These are phyloP conservation scores for Frieseomelitta varia DNA, from an alignment of 1,140 invertebrate species.

Conservation along the genomic window DNA sequence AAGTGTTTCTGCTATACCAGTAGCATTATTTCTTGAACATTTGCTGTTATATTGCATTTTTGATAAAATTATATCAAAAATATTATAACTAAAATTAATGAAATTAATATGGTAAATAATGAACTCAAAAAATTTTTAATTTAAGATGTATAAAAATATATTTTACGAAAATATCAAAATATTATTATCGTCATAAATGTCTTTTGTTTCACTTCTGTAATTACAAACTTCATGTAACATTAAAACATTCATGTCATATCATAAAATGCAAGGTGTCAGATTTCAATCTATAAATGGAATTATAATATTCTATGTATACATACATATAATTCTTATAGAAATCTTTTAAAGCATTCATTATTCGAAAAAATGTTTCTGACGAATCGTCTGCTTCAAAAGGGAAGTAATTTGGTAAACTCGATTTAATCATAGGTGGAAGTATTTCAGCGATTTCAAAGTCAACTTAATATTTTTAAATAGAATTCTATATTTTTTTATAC, in stretches of 20 bases:
- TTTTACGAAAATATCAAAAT: not conserved
- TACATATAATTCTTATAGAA: no score
- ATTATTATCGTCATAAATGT: not conserved
- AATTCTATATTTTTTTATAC: no score
- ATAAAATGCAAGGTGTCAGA: not conserved
- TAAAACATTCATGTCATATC: not conserved
- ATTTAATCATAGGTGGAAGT: no score
- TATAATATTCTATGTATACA: no score
- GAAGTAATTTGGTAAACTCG: no score
- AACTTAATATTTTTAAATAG: no score
- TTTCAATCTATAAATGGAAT: no score
- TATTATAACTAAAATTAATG: not conserved
- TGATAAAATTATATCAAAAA: not conserved
- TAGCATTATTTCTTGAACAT: slow-evolving; percentile 71
- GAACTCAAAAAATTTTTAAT: slow-evolving; percentile 1
- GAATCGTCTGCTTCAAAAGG: no score
- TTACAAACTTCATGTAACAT: slow-evolving; percentile 1
- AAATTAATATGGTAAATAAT: not conserved
- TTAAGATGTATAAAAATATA: not conserved
- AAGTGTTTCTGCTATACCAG: slow-evolving; percentile 74
- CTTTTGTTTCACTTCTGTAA: not conserved
- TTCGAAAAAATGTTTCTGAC: no score
- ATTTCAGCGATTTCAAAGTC: no score
- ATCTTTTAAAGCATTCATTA: no score
- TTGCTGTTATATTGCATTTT: slow-evolving; percentile 47